phyloP scores from a whole-genome alignment of 2,113 vertebrate species.

The Castor canadensis region DNA sequence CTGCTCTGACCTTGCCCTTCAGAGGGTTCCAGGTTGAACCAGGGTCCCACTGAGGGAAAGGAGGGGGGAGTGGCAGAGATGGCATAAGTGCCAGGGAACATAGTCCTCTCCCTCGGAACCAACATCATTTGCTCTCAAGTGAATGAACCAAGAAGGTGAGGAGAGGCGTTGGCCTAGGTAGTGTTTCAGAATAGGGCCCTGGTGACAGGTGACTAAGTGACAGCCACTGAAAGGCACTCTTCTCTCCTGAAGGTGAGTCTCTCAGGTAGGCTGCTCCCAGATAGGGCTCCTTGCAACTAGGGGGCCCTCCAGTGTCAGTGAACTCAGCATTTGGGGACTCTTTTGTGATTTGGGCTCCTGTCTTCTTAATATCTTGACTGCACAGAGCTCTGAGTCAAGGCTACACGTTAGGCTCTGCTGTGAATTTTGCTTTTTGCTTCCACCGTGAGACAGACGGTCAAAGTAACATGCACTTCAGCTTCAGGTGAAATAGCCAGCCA shows the following conservation, averaged over 20 bases:
- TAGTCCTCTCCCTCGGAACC: not conserved
- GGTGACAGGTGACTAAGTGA: not conserved
- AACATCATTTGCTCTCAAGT: not conserved
- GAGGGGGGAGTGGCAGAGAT: not conserved
- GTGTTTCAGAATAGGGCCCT: not conserved
- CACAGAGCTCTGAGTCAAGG: not conserved
- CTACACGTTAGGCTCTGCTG: not conserved
- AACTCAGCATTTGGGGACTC: not conserved
- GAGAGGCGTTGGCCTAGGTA: accelerated
- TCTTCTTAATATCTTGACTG: not conserved
- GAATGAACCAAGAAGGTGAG: not conserved
- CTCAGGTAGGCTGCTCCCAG: not conserved
- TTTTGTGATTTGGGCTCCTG: not conserved
- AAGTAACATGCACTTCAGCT: not conserved
- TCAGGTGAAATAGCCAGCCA: not conserved
- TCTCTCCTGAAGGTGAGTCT: not conserved
- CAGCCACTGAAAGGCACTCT: accelerated
- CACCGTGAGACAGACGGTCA: not conserved
- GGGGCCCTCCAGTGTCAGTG: accelerated
- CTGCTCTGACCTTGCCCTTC: not conserved
- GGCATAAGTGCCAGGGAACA: no score
- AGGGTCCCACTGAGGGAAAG: accelerated
- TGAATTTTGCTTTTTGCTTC: not conserved
- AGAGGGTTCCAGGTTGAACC: not conserved
- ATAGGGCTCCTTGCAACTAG: accelerated